Evolutionary conservation across 2,797 vertebrate species (phyloP).

Genomic region (Mus minutoides): DNA sequence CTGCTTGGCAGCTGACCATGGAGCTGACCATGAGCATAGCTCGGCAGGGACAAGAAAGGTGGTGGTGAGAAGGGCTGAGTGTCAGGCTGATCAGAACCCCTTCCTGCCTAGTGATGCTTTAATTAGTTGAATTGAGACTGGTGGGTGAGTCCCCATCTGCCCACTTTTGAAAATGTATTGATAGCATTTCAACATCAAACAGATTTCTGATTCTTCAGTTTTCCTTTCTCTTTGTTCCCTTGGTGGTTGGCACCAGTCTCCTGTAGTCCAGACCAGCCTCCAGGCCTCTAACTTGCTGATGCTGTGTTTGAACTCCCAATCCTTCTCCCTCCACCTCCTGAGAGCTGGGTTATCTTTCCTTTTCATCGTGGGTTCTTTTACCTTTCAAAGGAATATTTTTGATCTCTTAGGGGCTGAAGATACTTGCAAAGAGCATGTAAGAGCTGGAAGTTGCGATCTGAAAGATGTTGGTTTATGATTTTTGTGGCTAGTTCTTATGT

Average conservation of each 20-base stretch:
- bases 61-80: accelerated
- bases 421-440: neutral
- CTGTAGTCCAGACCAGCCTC: neutral
- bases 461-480: neutral
- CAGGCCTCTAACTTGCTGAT: neutral
- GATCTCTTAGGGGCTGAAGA: neutral
- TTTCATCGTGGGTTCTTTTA: conserved; percentile 38
- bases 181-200: neutral
- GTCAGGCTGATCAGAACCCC: neutral
- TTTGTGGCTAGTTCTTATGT: neutral
- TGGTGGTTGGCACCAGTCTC: neutral
- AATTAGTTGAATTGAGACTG: conserved; percentile 10
- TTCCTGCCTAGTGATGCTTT: neutral
- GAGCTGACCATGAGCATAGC: neutral
- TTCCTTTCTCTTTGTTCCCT: neutral
- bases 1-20: neutral
- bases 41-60: neutral
- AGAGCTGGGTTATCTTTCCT: neutral
- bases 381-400: neutral
- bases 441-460: neutral
- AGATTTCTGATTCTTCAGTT: neutral
- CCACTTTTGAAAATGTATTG: conserved; percentile 31
- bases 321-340: neutral
- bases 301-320: neutral
- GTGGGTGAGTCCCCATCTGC: neutral